Base-by-base conservation (phyloP, 2,113 vertebrate genomes). In the Muntiacus muntjak region DNA sequence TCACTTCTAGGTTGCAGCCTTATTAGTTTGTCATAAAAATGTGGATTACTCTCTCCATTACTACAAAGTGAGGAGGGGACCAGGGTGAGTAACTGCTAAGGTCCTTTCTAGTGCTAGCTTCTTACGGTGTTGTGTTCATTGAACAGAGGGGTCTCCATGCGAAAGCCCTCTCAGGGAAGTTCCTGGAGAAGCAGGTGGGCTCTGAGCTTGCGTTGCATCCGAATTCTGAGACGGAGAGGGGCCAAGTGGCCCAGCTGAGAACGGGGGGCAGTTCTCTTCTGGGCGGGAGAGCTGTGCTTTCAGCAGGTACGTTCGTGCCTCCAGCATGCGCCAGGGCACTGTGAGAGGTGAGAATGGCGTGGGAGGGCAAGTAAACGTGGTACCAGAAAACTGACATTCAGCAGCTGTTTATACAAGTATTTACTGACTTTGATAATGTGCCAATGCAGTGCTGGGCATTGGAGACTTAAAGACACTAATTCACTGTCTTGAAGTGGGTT, bases 91-190 rank as follows among this genome's bases (percentile, higher is more conserved):
- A 13, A 28, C 55, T n/a, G 25, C 30, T 17, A 1, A 89, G 71
- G 33, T 16, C 40, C 50, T 86, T 45, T 4, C 47, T 28, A 6
- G 55, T 16, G 13, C 40, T 79, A 0, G 10, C 23, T 33, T 58
- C 62, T 16, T 25, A 17, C 0, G 6, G 9, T 2, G 7, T 12
- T 7, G 28, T 8, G 26, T 19, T 3, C 19, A 45, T 50, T 4
- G 54, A 36, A 1, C 2, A 36, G n/a, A 25, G 50, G 30, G 19
- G 28, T 76, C 33, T 52, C 19, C 15, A 0, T 0, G 19, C 0
- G 25, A n/a, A 83, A 28, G 45, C 58, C 33, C 1, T n/a, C 19
- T 30, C 6, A 14, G 40, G 52, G 62, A 21, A 21, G 43, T 50
- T 60, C 40, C 9, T 13, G 8, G 36, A 13, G 36, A 40, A 45